Evolutionary conservation across 2,888 invertebrate genomes (phyloP).

Genomic region (Morpho achilles): DNA sequence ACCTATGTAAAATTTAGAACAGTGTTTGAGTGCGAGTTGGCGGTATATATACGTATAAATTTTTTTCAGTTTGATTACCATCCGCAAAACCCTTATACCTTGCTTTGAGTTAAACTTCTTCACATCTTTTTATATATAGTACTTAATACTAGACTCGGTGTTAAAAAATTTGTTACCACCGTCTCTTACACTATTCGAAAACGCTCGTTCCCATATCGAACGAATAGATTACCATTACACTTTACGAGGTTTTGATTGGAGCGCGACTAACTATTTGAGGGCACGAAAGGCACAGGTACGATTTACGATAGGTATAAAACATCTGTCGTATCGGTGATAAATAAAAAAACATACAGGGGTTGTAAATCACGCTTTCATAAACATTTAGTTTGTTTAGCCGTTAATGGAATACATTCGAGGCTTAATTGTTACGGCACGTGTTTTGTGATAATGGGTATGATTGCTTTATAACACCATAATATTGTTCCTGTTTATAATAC

Average conservation of each 20-base stretch:
- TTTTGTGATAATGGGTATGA: constrained; percentile 9
- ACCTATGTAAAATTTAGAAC: no score
- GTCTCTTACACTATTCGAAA: constrained; percentile 13
- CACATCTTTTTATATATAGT: no score
- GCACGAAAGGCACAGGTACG: constrained; percentile 52
- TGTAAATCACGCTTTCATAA: constrained; percentile 46
- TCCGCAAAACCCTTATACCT: no score
- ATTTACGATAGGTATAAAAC: constrained; percentile 68
- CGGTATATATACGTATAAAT: no score
- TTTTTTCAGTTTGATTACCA: no score
- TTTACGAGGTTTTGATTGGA: constrained; percentile 72
- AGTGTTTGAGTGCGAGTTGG: no score
- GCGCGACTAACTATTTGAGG: constrained; percentile 63
- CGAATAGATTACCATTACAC: constrained; percentile 62
- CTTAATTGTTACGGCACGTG: constrained; percentile 17
- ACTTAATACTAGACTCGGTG: no score
- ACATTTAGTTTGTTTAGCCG: constrained; percentile 27
- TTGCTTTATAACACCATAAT: neutral
- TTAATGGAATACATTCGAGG: constrained; percentile 26
- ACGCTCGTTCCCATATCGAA: constrained; percentile 69
- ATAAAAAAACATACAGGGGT: constrained; percentile 51
- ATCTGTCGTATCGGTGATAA: constrained; percentile 52
- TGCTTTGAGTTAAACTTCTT: no score
- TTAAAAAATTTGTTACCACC: neutral
- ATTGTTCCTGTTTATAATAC: neutral